Conservation (phyloP, 2,113 vertebrate species). For the Neogobius melanostomus region DNA sequence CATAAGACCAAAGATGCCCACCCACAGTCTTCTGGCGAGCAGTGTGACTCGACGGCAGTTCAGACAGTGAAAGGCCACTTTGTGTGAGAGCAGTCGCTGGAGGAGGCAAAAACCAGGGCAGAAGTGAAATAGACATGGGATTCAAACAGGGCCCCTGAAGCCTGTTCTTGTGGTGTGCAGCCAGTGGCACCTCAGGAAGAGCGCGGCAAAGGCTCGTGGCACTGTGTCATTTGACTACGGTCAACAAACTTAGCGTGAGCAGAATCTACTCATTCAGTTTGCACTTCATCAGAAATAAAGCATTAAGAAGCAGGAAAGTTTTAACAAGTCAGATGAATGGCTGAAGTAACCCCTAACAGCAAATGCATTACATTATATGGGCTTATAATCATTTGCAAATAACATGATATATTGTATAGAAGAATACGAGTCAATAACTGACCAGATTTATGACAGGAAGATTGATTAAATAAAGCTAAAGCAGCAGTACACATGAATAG, state of each 20-base stretch:
- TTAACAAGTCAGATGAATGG: background rate
- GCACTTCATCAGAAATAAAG: slow-evolving; percentile 8
- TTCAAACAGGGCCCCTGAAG: slow-evolving; percentile 50
- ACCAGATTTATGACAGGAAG: background rate
- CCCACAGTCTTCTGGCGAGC: slow-evolving; percentile 54
- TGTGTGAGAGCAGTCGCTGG: slow-evolving; percentile 52
- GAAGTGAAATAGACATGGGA: slow-evolving; percentile 44
- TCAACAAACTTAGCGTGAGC: slow-evolving; percentile 25
- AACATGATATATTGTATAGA: too few species aligned
- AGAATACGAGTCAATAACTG: background rate
- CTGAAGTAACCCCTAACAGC: background rate
- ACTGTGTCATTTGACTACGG: slow-evolving; percentile 59
- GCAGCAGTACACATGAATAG: background rate
- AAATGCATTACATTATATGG: background rate
- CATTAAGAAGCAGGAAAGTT: background rate
- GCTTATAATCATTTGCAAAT: background rate
- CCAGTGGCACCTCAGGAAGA: slow-evolving; percentile 50
- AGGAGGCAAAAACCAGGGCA: slow-evolving; percentile 47
- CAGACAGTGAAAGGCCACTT: slow-evolving; percentile 52
- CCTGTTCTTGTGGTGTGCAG: slow-evolving; percentile 62
- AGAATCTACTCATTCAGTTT: slow-evolving; percentile 45
- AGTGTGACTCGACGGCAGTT: slow-evolving; percentile 59
- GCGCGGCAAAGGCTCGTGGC: slow-evolving; percentile 6
- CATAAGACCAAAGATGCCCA: slow-evolving; percentile 51
- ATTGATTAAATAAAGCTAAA: slow-evolving; percentile 8